phyloP scores from a whole-genome alignment of 2,797 vertebrate genomes.

The Pteropus rufus region DNA sequence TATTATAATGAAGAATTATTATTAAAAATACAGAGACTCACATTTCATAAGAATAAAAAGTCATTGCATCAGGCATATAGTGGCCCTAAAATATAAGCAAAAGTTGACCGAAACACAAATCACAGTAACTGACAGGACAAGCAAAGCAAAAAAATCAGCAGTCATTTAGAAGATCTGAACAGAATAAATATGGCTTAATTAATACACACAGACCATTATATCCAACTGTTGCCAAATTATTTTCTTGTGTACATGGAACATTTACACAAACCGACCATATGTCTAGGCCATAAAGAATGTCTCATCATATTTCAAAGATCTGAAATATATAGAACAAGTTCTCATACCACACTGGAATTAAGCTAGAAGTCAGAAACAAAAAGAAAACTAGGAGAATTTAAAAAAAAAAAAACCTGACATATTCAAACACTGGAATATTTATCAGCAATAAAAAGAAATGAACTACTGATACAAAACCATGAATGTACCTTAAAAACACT shows the following conservation, averaged over 20 bases:
- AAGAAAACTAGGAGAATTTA: not conserved
- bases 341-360: not conserved
- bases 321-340: not conserved
- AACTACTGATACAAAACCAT: not conserved
- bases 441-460: not conserved
- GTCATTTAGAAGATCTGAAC: not conserved
- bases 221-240: not conserved
- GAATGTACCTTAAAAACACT: not conserved
- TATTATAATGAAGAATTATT: not conserved
- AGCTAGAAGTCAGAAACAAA: not conserved
- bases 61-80: not conserved
- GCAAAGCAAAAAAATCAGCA: not conserved
- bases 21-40: not conserved
- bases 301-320: conserved; percentile 7
- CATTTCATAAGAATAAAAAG: not conserved
- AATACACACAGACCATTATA: not conserved
- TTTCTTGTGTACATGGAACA: not conserved
- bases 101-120: not conserved
- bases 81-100: not conserved
- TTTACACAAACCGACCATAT: not conserved
- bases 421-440: not conserved
- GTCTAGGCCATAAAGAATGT: not conserved
- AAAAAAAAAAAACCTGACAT: not conserved
- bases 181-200: not conserved
- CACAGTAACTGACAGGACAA: not conserved